Percentiles rank a stretch among this genome's conserved stretches.
phyloP scores from a whole-genome alignment of 2,888 invertebrate species.

The Altica lythri region DNA sequence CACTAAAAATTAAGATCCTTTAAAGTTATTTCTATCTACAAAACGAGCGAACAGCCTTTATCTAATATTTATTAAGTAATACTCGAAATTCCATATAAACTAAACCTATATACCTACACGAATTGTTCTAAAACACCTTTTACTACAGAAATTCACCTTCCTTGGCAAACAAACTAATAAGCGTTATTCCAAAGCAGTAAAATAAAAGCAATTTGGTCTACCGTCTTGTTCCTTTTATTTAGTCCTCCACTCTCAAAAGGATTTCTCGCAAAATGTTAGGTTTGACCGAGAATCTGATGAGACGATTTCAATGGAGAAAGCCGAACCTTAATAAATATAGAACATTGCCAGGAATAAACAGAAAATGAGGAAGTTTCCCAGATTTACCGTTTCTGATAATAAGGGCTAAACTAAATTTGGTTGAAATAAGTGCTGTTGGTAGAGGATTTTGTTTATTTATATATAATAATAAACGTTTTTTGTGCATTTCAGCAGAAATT shows the following conservation, averaged over 20 bases:
- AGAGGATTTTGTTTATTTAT: too few species aligned
- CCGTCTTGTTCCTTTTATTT: constrained; percentile 15
- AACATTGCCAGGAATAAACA: constrained; percentile 45
- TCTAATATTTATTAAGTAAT: too few species aligned
- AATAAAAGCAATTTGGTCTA: constrained; percentile 12
- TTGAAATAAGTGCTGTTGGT: too few species aligned
- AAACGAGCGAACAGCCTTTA: too few species aligned
- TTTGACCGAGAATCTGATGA: constrained; percentile 48
- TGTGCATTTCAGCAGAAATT: too few species aligned
- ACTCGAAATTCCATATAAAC: too few species aligned
- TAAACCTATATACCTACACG: too few species aligned
- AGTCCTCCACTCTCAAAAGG: constrained; percentile 37
- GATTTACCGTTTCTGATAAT: constrained; percentile 33
- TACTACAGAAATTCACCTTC: background rate
- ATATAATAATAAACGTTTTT: too few species aligned
- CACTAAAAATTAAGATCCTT: too few species aligned
- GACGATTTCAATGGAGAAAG: constrained; percentile 42
- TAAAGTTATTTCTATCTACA: too few species aligned
- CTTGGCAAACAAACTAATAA: constrained; percentile 11
- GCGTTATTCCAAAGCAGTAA: constrained; percentile 3
- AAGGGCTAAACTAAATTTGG: too few species aligned
- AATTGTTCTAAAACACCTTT: background rate
- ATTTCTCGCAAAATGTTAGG: constrained; percentile 40
- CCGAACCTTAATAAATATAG: constrained; percentile 41
- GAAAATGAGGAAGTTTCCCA: constrained; percentile 42